Percentiles rank a stretch among this genome's conserved stretches.
phyloP scores from a whole-genome alignment of 2,888 invertebrate genomes.

The Troides aeacus region DNA sequence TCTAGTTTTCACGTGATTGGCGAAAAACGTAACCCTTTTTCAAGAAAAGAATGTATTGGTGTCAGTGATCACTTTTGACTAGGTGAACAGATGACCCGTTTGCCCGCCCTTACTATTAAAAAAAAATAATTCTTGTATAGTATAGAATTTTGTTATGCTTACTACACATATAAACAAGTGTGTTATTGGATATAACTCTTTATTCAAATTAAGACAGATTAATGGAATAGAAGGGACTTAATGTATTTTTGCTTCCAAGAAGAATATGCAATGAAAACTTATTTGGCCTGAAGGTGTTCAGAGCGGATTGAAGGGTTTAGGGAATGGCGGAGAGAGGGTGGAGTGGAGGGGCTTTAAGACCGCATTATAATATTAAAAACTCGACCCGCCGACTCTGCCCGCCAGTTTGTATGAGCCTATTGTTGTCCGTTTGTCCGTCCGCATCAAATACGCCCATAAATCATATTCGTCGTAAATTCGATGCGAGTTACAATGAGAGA shows the following conservation, averaged over 20 bases:
- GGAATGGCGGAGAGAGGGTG: constrained; percentile 36
- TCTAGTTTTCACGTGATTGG: no score
- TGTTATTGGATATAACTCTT: no score
- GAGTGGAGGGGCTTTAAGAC: constrained; percentile 52
- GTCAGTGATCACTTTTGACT: no score
- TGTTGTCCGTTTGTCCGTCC: constrained; percentile 73
- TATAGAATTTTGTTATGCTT: no score
- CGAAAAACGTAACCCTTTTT: no score
- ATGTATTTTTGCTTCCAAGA: constrained; percentile 49
- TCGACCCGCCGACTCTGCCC: constrained; percentile 55
- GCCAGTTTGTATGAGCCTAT: constrained; percentile 64
- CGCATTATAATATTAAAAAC: constrained; percentile 73
- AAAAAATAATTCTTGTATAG: no score
- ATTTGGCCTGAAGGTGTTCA: constrained; percentile 41
- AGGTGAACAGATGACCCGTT: no score
- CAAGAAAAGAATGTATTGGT: no score
- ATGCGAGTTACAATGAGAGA: constrained; percentile 73
- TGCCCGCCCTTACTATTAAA: no score
- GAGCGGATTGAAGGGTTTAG: neutral
- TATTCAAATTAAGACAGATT: no score
- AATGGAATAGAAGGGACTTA: neutral
- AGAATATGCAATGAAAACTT: constrained; percentile 60
- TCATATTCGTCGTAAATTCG: constrained; percentile 78
- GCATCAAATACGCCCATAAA: constrained; percentile 75
- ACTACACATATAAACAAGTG: no score